A percentile compares a stretch with the other conserved stretches of the same genome.
Evolutionary conservation across 1,140 invertebrate species (phyloP).

Genomic region (Calycopis cecrops): DNA sequence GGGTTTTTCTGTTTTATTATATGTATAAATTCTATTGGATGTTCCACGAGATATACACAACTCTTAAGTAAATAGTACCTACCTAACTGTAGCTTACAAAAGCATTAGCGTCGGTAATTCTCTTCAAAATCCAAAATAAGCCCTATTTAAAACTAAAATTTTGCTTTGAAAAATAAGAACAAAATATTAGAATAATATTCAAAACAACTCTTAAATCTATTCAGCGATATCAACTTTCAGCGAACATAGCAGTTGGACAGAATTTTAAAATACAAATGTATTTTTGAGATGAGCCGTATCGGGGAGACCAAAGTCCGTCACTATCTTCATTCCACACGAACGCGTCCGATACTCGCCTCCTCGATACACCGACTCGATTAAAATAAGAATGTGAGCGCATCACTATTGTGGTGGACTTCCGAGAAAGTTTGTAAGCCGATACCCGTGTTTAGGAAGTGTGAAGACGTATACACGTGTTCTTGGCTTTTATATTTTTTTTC

Average conservation of each 20-base stretch:
- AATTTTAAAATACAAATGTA: conserved; percentile 62
- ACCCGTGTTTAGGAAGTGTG: conserved; percentile 28
- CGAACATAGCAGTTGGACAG: conserved; percentile 21
- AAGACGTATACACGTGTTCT: conserved; percentile 31
- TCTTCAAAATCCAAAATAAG: no score
- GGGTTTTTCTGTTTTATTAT: no score
- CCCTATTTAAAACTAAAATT: no score
- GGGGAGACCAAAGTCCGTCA: conserved; percentile 54
- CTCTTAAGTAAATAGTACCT: no score
- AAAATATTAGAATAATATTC: conserved; percentile 8
- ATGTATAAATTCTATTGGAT: no score
- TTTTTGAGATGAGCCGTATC: conserved; percentile 46
- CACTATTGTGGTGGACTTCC: conserved; percentile 52
- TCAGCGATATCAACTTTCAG: conserved; percentile 7
- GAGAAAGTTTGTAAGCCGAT: conserved; percentile 41
- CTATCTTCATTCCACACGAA: conserved; percentile 68
- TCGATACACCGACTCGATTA: conserved; percentile 61
- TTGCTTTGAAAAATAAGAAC: no score
- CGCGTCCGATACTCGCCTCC: conserved; percentile 49
- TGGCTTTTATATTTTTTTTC: conserved; percentile 13
- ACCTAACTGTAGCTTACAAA: no score
- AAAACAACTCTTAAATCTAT: conserved; percentile 5
- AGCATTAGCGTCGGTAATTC: no score
- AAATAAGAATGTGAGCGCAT: conserved; percentile 64
- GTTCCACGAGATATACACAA: no score